Conservation (phyloP, 1,140 invertebrate genomes). For the Penaeus vannamei region DNA sequence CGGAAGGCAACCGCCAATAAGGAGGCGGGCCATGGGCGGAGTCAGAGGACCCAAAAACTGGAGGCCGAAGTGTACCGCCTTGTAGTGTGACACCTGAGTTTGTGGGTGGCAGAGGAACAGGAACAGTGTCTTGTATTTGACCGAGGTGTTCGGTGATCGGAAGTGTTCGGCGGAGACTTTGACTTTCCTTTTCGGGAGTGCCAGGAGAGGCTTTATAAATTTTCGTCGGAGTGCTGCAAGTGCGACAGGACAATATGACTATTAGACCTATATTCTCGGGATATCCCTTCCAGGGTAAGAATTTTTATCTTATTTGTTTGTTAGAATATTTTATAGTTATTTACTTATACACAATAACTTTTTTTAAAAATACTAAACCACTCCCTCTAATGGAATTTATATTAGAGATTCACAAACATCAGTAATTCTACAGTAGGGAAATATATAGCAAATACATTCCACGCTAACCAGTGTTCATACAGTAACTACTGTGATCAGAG, state of each 20-base stretch:
- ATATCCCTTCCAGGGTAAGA: slow-evolving; percentile 60
- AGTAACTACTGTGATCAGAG: neutral
- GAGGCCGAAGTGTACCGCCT: slow-evolving; percentile 52
- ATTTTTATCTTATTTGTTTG: neutral
- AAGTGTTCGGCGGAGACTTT: neutral
- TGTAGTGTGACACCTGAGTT: slow-evolving; percentile 65
- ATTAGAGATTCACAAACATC: too few species aligned
- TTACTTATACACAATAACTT: neutral
- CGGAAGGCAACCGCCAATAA: slow-evolving; percentile 29
- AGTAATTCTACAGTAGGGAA: too few species aligned
- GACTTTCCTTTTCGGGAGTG: neutral
- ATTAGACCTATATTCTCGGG: slow-evolving; percentile 59
- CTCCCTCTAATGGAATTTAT: neutral
- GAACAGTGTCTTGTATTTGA: slow-evolving; percentile 42
- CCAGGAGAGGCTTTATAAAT: neutral
- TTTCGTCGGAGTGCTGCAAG: neutral
- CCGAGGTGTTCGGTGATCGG: slow-evolving; percentile 4
- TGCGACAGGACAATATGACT: slow-evolving; percentile 30
- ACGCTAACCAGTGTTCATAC: neutral
- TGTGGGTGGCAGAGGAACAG: slow-evolving; percentile 54
- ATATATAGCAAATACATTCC: too few species aligned
- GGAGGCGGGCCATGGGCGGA: slow-evolving; percentile 37
- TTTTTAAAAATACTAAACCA: neutral
- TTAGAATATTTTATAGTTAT: neutral
- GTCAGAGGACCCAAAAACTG: slow-evolving; percentile 54